Percentiles rank a stretch among this genome's conserved stretches.
These are phyloP conservation scores for Onychorhynchus coronatus DNA, from an alignment of 2,113 vertebrate species.

Conservation along the genomic window DNA sequence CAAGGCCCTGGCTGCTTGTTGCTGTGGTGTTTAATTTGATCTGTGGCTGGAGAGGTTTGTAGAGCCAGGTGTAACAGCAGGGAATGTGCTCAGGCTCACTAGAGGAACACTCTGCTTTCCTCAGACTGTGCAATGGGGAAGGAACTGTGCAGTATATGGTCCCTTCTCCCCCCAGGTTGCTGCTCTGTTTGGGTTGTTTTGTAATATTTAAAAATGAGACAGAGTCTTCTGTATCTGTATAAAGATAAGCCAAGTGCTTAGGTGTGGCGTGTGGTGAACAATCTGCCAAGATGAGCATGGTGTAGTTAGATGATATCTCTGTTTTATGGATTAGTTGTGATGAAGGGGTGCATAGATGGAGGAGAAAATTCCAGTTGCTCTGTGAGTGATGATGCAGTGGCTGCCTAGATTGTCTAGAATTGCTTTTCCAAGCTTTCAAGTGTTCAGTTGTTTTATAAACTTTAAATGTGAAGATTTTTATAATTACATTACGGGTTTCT, in stretches of 20 bases:
- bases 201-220: not conserved
- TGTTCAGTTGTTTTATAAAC: not conserved
- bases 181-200: not conserved
- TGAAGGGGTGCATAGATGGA: not conserved
- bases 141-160: not conserved
- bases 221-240: not conserved
- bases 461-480: not conserved
- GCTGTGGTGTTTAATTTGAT: not conserved
- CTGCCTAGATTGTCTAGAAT: not conserved
- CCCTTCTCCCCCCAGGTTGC: too few relatives aligned
- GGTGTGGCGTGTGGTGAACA: not conserved
- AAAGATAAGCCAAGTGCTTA: not conserved
- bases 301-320: not conserved
- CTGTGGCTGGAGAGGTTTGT: not conserved
- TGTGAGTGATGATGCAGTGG: not conserved
- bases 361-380: not conserved
- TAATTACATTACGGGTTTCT: not conserved
- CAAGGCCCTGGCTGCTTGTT: not conserved
- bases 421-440: not conserved
- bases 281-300: not conserved
- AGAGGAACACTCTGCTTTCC: not conserved
- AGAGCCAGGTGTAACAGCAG: not conserved
- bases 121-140: not conserved
- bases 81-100: not conserved
- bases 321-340: not conserved